Conservation (phyloP, 2,888 invertebrate species). For the Cheilosia urbana region DNA sequence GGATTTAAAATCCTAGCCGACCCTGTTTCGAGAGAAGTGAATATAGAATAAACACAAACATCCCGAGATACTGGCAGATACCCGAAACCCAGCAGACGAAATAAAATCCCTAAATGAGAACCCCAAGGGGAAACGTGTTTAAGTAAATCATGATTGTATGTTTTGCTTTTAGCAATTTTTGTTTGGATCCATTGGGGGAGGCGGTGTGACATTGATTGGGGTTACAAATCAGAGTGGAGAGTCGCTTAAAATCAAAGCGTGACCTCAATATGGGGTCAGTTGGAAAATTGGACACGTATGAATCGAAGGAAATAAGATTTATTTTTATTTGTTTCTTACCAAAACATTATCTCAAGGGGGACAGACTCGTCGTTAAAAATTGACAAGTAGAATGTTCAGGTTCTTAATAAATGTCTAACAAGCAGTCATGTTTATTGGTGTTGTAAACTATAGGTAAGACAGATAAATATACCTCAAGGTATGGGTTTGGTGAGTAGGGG, state of each 20-base stretch:
- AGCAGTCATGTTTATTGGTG: neutral
- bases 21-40: neutral
- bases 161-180: conserved; percentile 36
- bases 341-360: conserved; percentile 15
- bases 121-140: conserved; percentile 46
- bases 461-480: too few relatives aligned
- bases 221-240: conserved; percentile 32
- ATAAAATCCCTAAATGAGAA: conserved; percentile 30
- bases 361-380: conserved; percentile 12
- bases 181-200: conserved; percentile 3
- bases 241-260: conserved; percentile 32
- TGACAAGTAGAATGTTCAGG: conserved; percentile 21
- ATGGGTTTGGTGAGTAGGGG: too few relatives aligned
- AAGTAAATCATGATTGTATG: conserved; percentile 54
- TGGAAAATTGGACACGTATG: conserved; percentile 13
- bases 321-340: conserved; percentile 10
- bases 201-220: conserved; percentile 46
- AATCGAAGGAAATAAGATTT: conserved; percentile 18
- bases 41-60: conserved; percentile 7
- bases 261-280: conserved; percentile 20
- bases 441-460: neutral
- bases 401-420: conserved; percentile 31
- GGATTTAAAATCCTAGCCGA: conserved; percentile 38
- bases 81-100: conserved; percentile 16
- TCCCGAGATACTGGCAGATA: conserved; percentile 9